Conservation (phyloP, 2,888 invertebrate species). For the Pandemis cinnamomeana region DNA sequence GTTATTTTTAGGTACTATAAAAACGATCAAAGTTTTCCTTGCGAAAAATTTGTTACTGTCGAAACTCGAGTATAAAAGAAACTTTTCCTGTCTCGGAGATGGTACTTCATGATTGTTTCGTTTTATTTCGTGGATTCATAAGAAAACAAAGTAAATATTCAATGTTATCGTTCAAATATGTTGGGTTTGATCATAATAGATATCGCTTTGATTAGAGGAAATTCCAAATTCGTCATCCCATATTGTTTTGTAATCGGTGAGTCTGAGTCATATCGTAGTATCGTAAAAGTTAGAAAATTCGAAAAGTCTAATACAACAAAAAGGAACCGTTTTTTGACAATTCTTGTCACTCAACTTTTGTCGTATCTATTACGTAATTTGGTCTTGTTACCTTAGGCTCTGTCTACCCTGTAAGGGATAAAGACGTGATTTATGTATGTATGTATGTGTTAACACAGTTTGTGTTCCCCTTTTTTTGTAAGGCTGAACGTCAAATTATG, state of each 20-base stretch:
- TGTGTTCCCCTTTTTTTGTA: background rate
- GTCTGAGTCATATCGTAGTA: background rate
- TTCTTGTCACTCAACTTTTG: background rate
- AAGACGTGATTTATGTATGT: no score
- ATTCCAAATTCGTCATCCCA: background rate
- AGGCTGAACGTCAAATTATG: background rate
- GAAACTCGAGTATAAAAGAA: conserved; percentile 46
- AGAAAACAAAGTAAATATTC: conserved; percentile 8
- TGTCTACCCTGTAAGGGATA: no score
- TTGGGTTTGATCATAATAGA: conserved; percentile 7
- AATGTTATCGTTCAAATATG: conserved; percentile 17
- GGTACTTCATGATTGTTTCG: conserved; percentile 15
- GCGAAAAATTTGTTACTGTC: conserved; percentile 46
- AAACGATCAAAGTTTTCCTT: conserved; percentile 48
- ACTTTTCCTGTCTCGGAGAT: conserved; percentile 45
- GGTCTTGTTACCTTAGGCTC: no score
- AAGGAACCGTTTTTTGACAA: background rate
- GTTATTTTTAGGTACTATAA: conserved; percentile 25
- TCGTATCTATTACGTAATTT: background rate
- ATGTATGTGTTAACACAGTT: no score
- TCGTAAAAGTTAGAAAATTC: background rate
- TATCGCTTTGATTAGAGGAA: conserved; percentile 11
- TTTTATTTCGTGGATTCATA: conserved; percentile 13
- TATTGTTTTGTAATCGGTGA: background rate
- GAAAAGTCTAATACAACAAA: no score